Conservation (phyloP, 2,888 invertebrate species). For the Andrena fulva region DNA sequence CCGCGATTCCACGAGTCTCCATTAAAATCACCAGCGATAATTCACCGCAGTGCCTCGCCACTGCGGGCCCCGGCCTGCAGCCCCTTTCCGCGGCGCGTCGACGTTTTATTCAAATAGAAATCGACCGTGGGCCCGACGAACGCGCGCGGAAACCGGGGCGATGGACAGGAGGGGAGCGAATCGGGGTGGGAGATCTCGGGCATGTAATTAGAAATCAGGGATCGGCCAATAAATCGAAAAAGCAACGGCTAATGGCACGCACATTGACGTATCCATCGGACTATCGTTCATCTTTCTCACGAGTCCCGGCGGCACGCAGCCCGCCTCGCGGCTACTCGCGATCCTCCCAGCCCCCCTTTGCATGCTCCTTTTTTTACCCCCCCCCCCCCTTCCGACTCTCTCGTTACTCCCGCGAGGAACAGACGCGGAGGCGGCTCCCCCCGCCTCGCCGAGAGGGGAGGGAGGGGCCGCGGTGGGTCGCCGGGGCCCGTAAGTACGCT, state of each 20-base stretch:
- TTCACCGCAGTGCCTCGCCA: slow-evolving; percentile 49
- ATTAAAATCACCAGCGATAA: slow-evolving; percentile 39
- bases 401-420: slow-evolving; percentile 7
- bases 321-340: slow-evolving; percentile 67
- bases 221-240: slow-evolving; percentile 76
- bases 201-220: slow-evolving; percentile 77
- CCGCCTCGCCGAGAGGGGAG: not conserved
- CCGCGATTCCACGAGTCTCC: not conserved
- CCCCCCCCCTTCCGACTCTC: not conserved
- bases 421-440: slow-evolving; percentile 44
- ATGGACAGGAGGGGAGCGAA: not conserved
- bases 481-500: slow-evolving; percentile 62
- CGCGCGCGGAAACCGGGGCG: not conserved
- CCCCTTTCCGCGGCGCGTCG: slow-evolving; percentile 27
- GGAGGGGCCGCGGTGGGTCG: slow-evolving; percentile 35
- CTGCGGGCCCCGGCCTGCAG: slow-evolving; percentile 35
- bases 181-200: slow-evolving; percentile 41
- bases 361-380: not conserved
- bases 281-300: slow-evolving; percentile 80
- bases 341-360: slow-evolving; percentile 1
- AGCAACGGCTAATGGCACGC: slow-evolving; percentile 74
- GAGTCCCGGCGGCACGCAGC: slow-evolving; percentile 63
- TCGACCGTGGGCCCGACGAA: slow-evolving; percentile 42
- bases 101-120: slow-evolving; percentile 66
- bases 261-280: slow-evolving; percentile 75